These are phyloP conservation scores for Drosophila neocordata DNA, from an alignment of 1,140 invertebrate species.

Conservation along the genomic window DNA sequence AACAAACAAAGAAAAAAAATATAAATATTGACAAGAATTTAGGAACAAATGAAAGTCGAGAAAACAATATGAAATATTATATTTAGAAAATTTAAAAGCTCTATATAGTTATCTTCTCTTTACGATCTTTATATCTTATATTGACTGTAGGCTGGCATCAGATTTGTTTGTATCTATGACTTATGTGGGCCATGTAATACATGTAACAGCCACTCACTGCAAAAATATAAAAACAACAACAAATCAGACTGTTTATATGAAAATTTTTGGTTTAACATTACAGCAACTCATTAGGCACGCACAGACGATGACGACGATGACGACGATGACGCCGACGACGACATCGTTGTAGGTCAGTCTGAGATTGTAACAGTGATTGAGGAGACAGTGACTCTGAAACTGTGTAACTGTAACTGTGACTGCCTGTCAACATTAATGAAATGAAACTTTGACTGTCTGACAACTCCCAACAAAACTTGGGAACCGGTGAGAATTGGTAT, in stretches of 20 bases:
- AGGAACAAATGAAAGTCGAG: no score
- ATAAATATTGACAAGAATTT: no score
- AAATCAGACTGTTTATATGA: conserved; percentile 47
- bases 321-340: conserved; percentile 34
- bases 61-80: no score
- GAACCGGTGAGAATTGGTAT: no score
- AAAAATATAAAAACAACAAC: conserved; percentile 17
- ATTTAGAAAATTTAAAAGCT: no score
- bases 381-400: conserved; percentile 10
- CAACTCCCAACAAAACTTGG: no score
- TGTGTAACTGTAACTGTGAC: conserved; percentile 24
- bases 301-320: conserved; percentile 52
- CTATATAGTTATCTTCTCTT: no score
- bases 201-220: conserved; percentile 62
- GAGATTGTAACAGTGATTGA: conserved; percentile 38
- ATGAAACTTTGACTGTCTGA: no score
- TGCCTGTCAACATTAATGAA: no score
- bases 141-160: conserved; percentile 21
- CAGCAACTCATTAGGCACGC: conserved; percentile 78
- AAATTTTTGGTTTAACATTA: conserved; percentile 69
- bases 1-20: no score
- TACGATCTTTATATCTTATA: not conserved
- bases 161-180: conserved; percentile 22
- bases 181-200: conserved; percentile 51
- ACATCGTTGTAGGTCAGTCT: conserved; percentile 69